A percentile compares a stretch with the other conserved stretches of the same genome.
Conservation (phyloP, 2,888 invertebrate genomes). For the Chrysotoxum bicinctum region DNA sequence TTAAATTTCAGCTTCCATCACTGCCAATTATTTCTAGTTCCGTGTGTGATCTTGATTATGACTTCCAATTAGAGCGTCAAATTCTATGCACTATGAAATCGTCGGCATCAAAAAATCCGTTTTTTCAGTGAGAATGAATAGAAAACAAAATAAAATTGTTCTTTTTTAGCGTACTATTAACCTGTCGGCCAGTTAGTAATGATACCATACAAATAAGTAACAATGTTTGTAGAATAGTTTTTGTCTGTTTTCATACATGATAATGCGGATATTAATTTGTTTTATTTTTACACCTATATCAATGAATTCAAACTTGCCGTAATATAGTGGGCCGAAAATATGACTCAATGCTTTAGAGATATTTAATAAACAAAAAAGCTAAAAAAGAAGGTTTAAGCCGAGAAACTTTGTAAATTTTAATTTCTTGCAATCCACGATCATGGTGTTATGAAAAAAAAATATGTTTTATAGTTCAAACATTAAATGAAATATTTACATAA, state of each 20-base stretch:
- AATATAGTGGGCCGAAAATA: neutral
- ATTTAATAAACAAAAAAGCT: neutral
- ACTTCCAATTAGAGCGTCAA: conserved; percentile 81
- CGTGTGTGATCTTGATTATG: conserved; percentile 79
- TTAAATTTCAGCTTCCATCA: conserved; percentile 76
- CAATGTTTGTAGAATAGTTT: neutral
- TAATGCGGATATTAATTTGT: neutral
- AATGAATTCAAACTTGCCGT: neutral
- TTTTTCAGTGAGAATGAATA: conserved; percentile 75
- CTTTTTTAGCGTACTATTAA: neutral
- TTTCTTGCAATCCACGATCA: neutral
- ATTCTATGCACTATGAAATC: conserved; percentile 81
- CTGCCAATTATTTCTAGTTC: conserved; percentile 77
- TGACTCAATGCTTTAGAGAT: neutral
- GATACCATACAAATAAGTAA: neutral
- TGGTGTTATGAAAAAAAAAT: neutral
- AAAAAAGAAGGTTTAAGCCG: neutral
- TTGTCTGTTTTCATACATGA: neutral
- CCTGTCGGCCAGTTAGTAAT: neutral
- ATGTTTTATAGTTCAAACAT: neutral
- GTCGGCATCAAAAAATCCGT: conserved; percentile 80
- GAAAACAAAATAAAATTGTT: neutral
- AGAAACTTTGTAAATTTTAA: neutral
- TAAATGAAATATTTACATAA: neutral
- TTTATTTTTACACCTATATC: neutral